Base-by-base conservation (phyloP, 2,888 invertebrate genomes). In the Tetragnatha montana region DNA sequence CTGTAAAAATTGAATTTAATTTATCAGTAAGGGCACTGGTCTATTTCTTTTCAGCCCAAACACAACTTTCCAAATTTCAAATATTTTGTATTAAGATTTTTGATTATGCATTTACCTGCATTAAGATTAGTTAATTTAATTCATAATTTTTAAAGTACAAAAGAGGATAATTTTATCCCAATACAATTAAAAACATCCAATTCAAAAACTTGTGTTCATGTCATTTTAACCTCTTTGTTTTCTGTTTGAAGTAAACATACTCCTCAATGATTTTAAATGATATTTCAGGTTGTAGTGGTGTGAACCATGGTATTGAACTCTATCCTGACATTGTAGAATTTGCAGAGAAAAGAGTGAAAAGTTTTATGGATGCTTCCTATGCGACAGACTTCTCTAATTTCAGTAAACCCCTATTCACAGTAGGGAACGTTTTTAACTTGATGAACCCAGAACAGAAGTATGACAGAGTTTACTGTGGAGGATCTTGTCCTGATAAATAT, bases 391-490 rank as follows among this genome's bases (percentile, higher is more conserved):
- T 96, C 92, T 97, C 96, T 94, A 97, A 97, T 92, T 97, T 97
- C 93, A 97, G 97, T 93, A 96, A 96, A 92, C 97, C 97, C 6
- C 95, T 95, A 92, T 97, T 96, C 94, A 95, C 95, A 90, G 94
- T 94, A 93, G 97, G 96, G 91, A 97, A 97, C 93, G 96, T 96
- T 91, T 94, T 97, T 91, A 89, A 90, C n/a, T 76, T 93, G 51
- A 91, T 92, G 22, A 95, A 95, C 60, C 95, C 95, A 81, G 94
- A 94, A 91, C 94, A 95, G 79, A 95, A 95, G 83, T 98, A 98
- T 93, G 98, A 98, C 93, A 95, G 98, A 86, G 96, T 98, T 80
- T 98, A 98, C 93, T 97, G 97, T 93, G 97, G 98, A 3, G 97
- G 97, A 4, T 96, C 96, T 6, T 97, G 97, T 93, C 96, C 96